Base-by-base conservation (phyloP, 2,888 invertebrate genomes). In the Trichogramma evanescens region DNA sequence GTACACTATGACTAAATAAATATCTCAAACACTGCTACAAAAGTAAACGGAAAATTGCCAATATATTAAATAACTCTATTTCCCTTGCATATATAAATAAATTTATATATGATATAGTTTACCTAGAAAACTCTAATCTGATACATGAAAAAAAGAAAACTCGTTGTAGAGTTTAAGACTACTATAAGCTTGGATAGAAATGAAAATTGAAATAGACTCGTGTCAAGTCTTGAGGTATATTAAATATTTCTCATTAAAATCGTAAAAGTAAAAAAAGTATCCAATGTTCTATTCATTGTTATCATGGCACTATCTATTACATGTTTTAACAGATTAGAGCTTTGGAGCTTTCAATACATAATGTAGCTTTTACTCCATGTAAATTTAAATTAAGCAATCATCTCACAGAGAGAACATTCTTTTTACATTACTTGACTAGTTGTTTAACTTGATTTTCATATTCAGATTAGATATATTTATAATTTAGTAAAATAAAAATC, bases 161-260 rank as follows among this genome's bases (percentile, higher is more conserved):
- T 63, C 63, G 61, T 63, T 61, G 59, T 61, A 63, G 63, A 63
- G 63, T 63, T 63, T 53, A 39, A 54, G 2, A 6, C 8, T 40
- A 46, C 10, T 46, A 9, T 10, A 46, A 46, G 9, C 10, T 10
- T 46, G 46, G 9, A 50, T 53, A 54, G 9, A 57, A 44, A 48
- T 38, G 26, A 26, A 26, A 26, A 2, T 26, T 26, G 26, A 26
- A 26, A 26, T 26, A 26, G 26, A 26, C 26, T 26, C 26, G 26
- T 26, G 26, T 26, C 26, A 26, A 26, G 26, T 26, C 26, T 26
- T 26, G 26, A 26, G 26, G 26, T 26, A 26, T 26, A 26, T 26
- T 26, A 26, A 26, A 26, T 26, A 26, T 26, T 26, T 26, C 26
- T 26, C 26, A 26, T 26, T 26, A 26, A 26, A 26, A 26, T 26